phyloP scores from a whole-genome alignment of 2,888 invertebrate genomes.

The Orchestes rusci region DNA sequence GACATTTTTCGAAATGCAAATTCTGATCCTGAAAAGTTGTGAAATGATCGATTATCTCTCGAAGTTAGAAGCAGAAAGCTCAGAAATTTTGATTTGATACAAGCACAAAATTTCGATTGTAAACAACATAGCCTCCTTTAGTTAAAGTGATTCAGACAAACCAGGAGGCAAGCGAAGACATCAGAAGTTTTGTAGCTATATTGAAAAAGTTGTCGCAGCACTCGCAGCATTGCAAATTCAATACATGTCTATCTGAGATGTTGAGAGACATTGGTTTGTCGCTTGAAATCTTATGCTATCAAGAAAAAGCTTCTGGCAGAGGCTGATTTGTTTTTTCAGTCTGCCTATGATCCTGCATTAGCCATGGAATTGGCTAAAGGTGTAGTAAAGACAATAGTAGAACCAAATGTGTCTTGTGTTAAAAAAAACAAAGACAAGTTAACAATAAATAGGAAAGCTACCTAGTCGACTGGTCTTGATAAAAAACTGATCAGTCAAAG shows the following conservation, averaged over 20 bases:
- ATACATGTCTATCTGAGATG: conserved; percentile 27
- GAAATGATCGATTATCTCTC: no score
- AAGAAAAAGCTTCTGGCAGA: conserved; percentile 23
- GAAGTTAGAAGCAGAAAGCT: no score
- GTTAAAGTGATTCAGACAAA: no score
- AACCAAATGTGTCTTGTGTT: background rate
- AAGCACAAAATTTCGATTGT: no score
- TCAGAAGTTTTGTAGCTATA: conserved; percentile 22
- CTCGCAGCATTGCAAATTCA: conserved; percentile 29
- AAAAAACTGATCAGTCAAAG: background rate
- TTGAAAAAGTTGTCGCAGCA: conserved; percentile 28
- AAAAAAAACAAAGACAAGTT: conserved; percentile 1
- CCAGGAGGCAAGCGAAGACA: conserved; percentile 24
- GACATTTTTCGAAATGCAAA: no score
- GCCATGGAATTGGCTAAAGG: conserved; percentile 15
- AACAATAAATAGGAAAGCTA: background rate
- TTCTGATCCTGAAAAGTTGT: no score
- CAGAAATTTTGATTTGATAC: no score
- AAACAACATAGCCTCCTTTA: no score
- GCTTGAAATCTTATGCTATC: conserved; percentile 21
- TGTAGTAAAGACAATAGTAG: conserved; percentile 11
- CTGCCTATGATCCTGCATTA: conserved; percentile 5
- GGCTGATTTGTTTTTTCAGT: conserved; percentile 12
- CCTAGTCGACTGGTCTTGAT: background rate
- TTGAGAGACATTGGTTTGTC: conserved; percentile 27